Conservation (phyloP, 2,797 vertebrate species). For the Myotis vivesi region DNA sequence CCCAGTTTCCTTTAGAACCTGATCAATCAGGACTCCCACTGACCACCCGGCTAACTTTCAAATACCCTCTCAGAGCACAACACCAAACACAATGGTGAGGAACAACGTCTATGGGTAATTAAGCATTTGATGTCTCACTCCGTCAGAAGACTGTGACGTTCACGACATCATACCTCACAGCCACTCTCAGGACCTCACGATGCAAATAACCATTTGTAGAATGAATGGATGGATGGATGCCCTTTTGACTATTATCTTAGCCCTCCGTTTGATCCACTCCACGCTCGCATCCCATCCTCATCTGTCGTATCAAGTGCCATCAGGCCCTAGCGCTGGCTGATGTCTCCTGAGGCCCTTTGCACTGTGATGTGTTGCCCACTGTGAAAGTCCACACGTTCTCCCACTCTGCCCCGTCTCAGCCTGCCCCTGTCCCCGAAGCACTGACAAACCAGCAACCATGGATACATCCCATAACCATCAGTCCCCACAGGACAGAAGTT, state of each 20-base stretch:
- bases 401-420: neutral
- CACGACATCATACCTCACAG: too few relatives aligned
- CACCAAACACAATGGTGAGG: neutral
- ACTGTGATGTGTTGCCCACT: neutral
- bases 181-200: neutral
- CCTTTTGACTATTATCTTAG: neutral
- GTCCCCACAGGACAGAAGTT: neutral
- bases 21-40: neutral
- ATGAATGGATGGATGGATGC: neutral
- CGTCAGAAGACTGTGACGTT: neutral
- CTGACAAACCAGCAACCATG: neutral
- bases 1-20: neutral
- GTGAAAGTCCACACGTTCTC: neutral
- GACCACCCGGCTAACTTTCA: neutral
- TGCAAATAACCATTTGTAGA: neutral
- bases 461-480: neutral
- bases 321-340: neutral
- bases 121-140: neutral
- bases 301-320: neutral
- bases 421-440: neutral
- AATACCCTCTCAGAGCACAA: neutral
- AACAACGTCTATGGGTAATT: neutral
- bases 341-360: neutral
- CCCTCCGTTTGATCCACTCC: neutral
- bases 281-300: fast-evolving